Percentiles rank a stretch among this genome's conserved stretches.
phyloP scores from a whole-genome alignment of 2,113 vertebrate genomes.

The Thalassarche chlororhynchos region DNA sequence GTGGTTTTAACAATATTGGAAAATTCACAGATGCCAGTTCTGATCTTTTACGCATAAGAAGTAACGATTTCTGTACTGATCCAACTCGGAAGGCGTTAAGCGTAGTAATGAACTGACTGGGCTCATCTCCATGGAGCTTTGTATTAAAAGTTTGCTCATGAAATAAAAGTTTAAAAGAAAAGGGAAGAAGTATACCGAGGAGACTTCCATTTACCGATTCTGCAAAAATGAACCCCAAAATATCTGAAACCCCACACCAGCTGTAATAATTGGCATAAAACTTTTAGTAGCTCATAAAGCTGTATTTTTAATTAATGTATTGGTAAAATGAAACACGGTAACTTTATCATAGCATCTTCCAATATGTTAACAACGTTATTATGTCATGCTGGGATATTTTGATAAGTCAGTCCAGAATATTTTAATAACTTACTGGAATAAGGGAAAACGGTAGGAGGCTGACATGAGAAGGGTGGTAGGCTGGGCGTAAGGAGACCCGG shows the following conservation, averaged over 20 bases:
- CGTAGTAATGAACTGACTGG: background rate
- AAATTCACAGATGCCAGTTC: background rate
- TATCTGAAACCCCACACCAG: background rate
- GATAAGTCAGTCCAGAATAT: background rate
- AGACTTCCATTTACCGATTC: background rate
- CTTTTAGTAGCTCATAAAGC: no score
- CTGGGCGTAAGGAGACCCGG: rapidly evolving
- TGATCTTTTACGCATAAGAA: background rate
- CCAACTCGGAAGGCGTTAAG: background rate
- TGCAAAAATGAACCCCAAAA: background rate
- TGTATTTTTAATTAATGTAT: background rate
- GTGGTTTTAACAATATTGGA: background rate
- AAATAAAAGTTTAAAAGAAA: background rate
- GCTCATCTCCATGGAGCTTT: background rate
- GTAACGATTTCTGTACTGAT: background rate
- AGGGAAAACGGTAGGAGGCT: background rate
- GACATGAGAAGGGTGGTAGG: background rate
- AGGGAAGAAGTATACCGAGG: background rate
- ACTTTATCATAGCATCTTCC: background rate
- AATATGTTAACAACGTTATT: background rate
- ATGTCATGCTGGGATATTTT: background rate
- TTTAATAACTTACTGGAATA: background rate
- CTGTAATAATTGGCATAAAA: no score
- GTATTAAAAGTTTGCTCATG: background rate
- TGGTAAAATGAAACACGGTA: background rate